Conservation (phyloP, 2,888 invertebrate genomes). For the Lasioglossum vierecki region DNA sequence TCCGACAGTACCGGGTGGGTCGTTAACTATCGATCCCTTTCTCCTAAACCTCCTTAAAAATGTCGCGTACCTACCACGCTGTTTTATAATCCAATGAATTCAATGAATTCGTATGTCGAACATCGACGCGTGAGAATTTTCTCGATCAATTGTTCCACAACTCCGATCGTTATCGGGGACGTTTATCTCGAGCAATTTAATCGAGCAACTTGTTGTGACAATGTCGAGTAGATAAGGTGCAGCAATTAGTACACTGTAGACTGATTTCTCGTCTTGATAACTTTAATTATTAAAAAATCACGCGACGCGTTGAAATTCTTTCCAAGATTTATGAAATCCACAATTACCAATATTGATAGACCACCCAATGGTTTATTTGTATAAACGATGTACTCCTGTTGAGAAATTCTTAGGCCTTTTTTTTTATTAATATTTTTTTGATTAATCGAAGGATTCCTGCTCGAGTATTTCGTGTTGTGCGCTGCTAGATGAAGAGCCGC, state of each 20-base stretch:
- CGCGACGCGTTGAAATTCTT: too few species aligned
- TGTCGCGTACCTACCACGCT: neutral
- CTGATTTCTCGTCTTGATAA: neutral
- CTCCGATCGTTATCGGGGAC: neutral
- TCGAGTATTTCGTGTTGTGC: neutral
- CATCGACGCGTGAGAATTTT: neutral
- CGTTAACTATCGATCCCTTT: neutral
- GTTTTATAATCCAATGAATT: neutral
- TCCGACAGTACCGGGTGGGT: conserved; percentile 13
- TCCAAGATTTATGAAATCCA: neutral
- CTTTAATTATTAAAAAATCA: too few species aligned
- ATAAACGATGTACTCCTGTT: neutral
- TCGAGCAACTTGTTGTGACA: neutral
- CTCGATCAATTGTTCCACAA: neutral
- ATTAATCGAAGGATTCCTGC: neutral
- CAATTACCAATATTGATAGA: neutral
- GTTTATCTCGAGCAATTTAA: neutral
- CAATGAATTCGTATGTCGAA: too few species aligned
- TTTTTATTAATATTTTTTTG: too few species aligned
- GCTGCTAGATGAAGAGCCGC: neutral
- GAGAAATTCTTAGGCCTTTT: neutral
- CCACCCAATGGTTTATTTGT: neutral
- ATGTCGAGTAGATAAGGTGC: neutral
- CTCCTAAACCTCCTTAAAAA: neutral
- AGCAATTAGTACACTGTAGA: neutral